phyloP scores from a whole-genome alignment of 2,888 invertebrate genomes.

The Melanophora roralis region DNA sequence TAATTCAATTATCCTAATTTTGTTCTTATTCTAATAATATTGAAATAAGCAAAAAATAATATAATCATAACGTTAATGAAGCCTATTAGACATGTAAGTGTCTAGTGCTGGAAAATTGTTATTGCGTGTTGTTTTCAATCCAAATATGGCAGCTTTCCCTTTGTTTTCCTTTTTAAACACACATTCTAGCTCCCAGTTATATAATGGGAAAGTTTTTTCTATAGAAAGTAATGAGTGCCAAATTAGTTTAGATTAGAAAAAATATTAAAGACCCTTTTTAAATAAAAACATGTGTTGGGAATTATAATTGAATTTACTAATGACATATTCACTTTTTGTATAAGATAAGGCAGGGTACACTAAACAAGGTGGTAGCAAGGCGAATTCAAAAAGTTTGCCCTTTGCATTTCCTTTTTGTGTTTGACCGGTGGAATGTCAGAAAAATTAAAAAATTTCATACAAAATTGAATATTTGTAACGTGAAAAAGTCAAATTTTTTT shows the following conservation, averaged over 20 bases:
- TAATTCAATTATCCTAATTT: constrained; percentile 48
- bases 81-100: background rate
- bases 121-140: background rate
- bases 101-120: background rate
- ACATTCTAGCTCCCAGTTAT: background rate
- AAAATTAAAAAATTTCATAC: too few species aligned
- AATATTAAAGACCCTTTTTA: background rate
- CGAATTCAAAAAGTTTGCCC: too few species aligned
- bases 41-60: background rate
- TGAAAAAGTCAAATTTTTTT: too few species aligned
- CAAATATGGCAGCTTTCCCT: background rate
- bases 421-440: too few species aligned
- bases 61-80: constrained; percentile 4
- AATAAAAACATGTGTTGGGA: background rate
- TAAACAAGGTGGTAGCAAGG: too few species aligned
- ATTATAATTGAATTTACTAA: background rate
- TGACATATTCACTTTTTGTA: constrained; percentile 20
- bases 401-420: too few species aligned
- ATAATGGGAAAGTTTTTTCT: constrained; percentile 41
- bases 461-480: too few species aligned
- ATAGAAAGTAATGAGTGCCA: constrained; percentile 72
- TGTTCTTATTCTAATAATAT: background rate
- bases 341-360: background rate
- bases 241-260: constrained; percentile 71
- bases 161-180: background rate